Percentiles rank a stretch among this genome's conserved stretches.
These are phyloP conservation scores for Epinotia demarniana DNA, from an alignment of 2,888 invertebrate species.

Conservation along the genomic window DNA sequence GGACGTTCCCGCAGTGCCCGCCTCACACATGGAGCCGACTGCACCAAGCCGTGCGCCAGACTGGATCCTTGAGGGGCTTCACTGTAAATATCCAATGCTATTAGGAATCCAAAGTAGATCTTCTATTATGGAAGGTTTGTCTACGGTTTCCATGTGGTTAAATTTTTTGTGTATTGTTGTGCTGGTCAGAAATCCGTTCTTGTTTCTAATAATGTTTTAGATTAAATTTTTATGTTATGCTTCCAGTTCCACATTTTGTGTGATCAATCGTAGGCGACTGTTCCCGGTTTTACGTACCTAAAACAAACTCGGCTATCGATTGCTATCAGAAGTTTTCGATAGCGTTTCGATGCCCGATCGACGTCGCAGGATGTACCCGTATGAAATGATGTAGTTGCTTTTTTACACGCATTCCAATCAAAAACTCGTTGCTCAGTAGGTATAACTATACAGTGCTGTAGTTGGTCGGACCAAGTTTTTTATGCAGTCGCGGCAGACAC, in stretches of 20 bases:
- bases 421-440: slow-evolving; percentile 69
- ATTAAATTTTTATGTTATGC: not conserved
- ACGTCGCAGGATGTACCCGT: slow-evolving; percentile 66
- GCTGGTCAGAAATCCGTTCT: not conserved
- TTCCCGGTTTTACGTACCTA: not conserved
- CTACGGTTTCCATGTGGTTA: slow-evolving; percentile 1
- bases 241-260: not conserved
- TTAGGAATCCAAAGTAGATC: slow-evolving; percentile 21
- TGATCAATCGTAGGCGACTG: not conserved
- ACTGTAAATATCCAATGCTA: slow-evolving; percentile 68
- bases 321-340: slow-evolving; percentile 39
- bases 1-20: slow-evolving; percentile 82
- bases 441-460: slow-evolving; percentile 43
- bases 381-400: slow-evolving; percentile 63
- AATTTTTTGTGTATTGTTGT: not conserved
- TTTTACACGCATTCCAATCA: slow-evolving; percentile 80
- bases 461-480: slow-evolving; percentile 45
- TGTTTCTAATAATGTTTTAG: not conserved
- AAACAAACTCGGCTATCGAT: slow-evolving; percentile 24
- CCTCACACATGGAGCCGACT: slow-evolving; percentile 80
- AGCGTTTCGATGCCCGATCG: slow-evolving; percentile 40
- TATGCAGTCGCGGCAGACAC: slow-evolving; percentile 40
- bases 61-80: slow-evolving; percentile 73
- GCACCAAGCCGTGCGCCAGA: slow-evolving; percentile 73
- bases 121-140: slow-evolving; percentile 25